Conservation (phyloP, 2,888 invertebrate genomes). For the Liodrosophila aerea region DNA sequence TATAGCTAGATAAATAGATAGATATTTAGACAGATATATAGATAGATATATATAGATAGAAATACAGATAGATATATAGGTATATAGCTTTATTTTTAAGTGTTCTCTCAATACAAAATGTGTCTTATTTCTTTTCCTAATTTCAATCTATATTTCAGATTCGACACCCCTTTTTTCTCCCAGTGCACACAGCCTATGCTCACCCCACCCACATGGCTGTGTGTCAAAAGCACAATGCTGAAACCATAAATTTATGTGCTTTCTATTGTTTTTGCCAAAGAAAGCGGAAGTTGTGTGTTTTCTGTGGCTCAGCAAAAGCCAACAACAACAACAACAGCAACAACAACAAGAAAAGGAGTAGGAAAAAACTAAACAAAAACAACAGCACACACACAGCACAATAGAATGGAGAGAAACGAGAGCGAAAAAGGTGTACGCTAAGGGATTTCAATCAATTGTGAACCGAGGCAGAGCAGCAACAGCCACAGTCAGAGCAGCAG, state of each 20-base stretch:
- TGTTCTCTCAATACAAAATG: no score
- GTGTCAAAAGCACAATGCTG: slow-evolving; percentile 78
- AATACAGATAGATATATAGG: no score
- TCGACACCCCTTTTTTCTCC: no score
- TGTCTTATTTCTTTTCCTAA: no score
- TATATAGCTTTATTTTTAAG: no score
- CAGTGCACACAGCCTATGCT: not conserved
- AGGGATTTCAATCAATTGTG: slow-evolving; percentile 78
- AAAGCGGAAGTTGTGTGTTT: slow-evolving; percentile 75
- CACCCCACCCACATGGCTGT: slow-evolving; percentile 43
- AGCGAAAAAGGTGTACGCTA: slow-evolving; percentile 71
- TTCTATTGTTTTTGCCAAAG: slow-evolving; percentile 77
- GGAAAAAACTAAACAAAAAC: slow-evolving; percentile 40
- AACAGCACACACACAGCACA: not conserved
- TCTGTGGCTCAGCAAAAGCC: slow-evolving; percentile 57
- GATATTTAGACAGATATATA: no score
- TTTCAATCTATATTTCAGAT: no score
- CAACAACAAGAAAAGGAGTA: slow-evolving; percentile 25
- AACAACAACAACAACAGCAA: slow-evolving; percentile 30
- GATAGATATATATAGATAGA: no score
- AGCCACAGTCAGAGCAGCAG: slow-evolving; percentile 20
- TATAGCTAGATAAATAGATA: no score
- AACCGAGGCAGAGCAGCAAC: slow-evolving; percentile 50
- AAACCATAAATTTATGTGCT: slow-evolving; percentile 79
- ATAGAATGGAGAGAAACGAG: slow-evolving; percentile 6